Percentiles rank a stretch among this genome's conserved stretches.
phyloP scores from a whole-genome alignment of 2,797 vertebrate genomes.

The Anas bahamensis region DNA sequence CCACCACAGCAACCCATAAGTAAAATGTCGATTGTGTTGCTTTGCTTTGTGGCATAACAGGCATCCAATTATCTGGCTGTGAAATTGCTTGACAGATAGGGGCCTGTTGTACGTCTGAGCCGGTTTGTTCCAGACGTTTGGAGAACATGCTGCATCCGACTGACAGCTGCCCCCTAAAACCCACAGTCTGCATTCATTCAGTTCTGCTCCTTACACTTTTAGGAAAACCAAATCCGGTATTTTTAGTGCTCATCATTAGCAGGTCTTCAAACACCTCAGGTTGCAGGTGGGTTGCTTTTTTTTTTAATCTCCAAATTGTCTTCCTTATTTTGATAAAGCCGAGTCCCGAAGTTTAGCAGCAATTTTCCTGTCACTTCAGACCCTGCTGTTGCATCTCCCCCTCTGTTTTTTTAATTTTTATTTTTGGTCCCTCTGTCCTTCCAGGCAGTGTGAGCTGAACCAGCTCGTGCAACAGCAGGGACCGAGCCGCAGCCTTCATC shows the following conservation, averaged over 20 bases:
- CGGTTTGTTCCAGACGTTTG: not conserved
- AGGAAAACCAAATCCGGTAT: not conserved
- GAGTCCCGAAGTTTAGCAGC: too few relatives aligned
- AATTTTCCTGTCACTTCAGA: not conserved
- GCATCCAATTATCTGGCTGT: not conserved
- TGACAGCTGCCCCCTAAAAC: not conserved
- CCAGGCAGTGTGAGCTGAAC: accelerated
- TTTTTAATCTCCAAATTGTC: too few relatives aligned
- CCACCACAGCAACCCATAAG: not conserved
- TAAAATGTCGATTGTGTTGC: not conserved
- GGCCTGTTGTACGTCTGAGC: not conserved
- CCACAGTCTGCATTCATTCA: not conserved
- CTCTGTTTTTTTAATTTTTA: not conserved
- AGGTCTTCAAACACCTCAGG: not conserved
- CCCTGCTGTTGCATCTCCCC: not conserved
- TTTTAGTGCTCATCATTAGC: not conserved
- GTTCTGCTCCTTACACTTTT: not conserved
- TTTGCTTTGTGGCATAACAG: not conserved
- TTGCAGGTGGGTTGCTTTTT: not conserved
- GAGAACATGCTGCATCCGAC: not conserved
- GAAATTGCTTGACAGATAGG: not conserved
- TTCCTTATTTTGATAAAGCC: not conserved
- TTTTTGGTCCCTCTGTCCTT: not conserved
- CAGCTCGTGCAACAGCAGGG: accelerated
- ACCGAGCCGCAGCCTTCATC: not conserved